Base-by-base conservation (phyloP, 2,888 invertebrate species). In the Amphiduros pacificus region DNA sequence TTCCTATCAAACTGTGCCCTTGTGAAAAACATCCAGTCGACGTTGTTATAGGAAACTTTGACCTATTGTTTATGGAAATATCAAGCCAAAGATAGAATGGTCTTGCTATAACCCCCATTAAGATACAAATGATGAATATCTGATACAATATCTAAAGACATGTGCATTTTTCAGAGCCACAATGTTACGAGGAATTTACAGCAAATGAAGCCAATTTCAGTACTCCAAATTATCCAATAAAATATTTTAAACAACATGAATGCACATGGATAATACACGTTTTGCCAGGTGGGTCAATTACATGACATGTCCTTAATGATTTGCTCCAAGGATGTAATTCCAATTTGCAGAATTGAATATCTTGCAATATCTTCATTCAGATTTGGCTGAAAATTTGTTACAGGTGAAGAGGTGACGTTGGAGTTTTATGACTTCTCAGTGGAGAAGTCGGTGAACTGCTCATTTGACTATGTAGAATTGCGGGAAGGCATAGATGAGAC, bases 261-360 rank as follows among this genome's bases (percentile, higher is more conserved):
- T 66, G 66, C 41, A 54, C 56, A 5, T 66, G 66, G 66, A 55
- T 64, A 24, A 58, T 66, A 3, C 66, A 66, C 48, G 59, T 56
- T 6, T 36, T 51, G 36, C 63, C 61, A 55, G 66, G 66, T 66
- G 31, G 26, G 58, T 4, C 3, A 31, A 14, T 54, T 22, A n/a
- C n/a, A n/a, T n/a, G n/a, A n/a, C n/a, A n/a, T n/a, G n/a, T n/a
- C n/a, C n/a, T n/a, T n/a, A n/a, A n/a, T n/a, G n/a, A n/a, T n/a
- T n/a, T n/a, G n/a, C n/a, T n/a, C n/a, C n/a, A n/a, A 41, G 41
- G 20, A 41, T 41, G 2, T 9, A 20, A 22, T 2, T 2, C n/a
- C 20, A 22, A 4, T 4, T 4, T 41, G 11, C 6, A 20, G 41
- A 22, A 2, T 20, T n/a, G 41, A n/a, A 14, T 36, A 36, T 9